Evolutionary conservation across 2,888 invertebrate species (phyloP).

Genomic region (Seira musarum): DNA sequence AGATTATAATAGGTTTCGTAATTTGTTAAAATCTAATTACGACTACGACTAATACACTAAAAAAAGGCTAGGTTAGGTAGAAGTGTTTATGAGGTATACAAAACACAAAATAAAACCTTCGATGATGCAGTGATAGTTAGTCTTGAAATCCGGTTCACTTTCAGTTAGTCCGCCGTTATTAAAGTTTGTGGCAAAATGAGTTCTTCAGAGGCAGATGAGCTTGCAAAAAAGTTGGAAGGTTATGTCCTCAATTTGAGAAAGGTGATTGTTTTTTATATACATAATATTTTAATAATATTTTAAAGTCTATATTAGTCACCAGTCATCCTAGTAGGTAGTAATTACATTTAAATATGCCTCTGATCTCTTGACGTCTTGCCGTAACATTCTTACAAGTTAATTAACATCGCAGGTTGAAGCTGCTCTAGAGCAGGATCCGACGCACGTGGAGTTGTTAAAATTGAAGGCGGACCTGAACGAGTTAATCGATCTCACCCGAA

Average conservation of each 20-base stretch:
- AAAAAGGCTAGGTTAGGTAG: no score
- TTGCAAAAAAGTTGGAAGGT: constrained; percentile 20
- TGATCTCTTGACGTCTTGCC: background rate
- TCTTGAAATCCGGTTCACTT: no score
- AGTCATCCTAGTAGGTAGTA: constrained; percentile 1
- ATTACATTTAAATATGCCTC: no score
- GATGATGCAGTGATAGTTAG: no score
- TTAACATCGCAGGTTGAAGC: constrained; percentile 29
- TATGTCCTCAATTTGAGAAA: constrained; percentile 27
- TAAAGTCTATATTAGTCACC: background rate
- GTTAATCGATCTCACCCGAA: constrained; percentile 33
- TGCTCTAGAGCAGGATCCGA: constrained; percentile 30
- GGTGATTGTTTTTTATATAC: no score
- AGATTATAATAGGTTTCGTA: no score
- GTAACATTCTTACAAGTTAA: background rate
- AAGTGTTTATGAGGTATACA: no score
- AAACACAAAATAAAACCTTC: no score
- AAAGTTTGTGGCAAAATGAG: background rate
- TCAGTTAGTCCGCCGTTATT: no score
- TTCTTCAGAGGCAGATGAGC: constrained; percentile 13
- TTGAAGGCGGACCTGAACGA: constrained; percentile 41
- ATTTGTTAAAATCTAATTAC: no score
- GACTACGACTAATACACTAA: no score
- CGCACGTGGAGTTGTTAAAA: constrained; percentile 34
- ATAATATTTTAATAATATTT: no score